These are phyloP conservation scores for Anas platyrhynchos DNA, from an alignment of 2,113 vertebrate genomes.

Conservation along the genomic window DNA sequence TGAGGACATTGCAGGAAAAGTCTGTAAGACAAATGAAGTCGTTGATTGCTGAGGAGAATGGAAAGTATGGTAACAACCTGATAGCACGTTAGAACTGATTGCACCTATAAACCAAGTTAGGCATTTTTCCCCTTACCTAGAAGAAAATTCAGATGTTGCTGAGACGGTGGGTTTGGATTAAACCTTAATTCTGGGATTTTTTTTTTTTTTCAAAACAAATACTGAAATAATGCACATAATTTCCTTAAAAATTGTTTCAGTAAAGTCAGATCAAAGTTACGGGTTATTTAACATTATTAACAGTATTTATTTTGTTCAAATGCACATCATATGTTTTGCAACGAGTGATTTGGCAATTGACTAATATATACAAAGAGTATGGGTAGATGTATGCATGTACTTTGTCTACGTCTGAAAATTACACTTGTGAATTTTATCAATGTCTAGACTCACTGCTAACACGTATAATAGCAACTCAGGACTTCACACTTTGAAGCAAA, in stretches of 20 bases:
- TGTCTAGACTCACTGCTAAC: neutral
- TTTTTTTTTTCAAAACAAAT: neutral
- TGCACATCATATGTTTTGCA: neutral
- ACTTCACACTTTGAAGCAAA: neutral
- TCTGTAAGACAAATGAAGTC: neutral
- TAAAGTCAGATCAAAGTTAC: neutral
- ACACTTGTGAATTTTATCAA: neutral
- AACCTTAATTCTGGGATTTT: neutral
- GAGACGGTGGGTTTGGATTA: neutral
- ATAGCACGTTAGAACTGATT: rapidly evolving
- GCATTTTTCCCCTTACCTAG: neutral
- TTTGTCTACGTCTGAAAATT: neutral
- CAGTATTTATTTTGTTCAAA: neutral
- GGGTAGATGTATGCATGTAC: neutral
- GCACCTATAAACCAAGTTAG: neutral
- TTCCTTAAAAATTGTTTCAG: too few relatives aligned
- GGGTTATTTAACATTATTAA: neutral
- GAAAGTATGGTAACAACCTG: neutral
- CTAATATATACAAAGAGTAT: neutral
- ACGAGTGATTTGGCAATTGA: neutral
- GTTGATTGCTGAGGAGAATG: neutral
- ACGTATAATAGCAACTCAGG: neutral
- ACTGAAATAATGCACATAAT: neutral
- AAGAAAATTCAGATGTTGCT: neutral
- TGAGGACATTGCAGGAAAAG: neutral